Conservation (phyloP, 2,797 vertebrate genomes). For the Synanceia verrucosa region DNA sequence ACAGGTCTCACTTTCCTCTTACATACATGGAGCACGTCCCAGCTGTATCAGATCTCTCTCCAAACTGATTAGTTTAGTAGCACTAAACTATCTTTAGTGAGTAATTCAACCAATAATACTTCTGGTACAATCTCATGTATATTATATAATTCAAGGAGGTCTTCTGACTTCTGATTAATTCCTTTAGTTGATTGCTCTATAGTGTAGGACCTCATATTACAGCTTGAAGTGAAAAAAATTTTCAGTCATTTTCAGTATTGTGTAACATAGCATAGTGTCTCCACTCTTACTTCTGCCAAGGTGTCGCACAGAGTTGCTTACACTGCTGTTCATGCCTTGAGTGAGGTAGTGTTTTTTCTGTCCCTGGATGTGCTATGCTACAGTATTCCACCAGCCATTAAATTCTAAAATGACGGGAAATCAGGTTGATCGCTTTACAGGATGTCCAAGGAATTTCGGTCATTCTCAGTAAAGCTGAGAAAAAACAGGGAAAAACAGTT, state of each 20-base stretch:
- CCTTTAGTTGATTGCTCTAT: not conserved
- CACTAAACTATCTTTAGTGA: slow-evolving; percentile 47
- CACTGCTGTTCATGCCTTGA: slow-evolving; percentile 30
- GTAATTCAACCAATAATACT: slow-evolving; percentile 27
- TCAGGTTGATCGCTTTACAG: slow-evolving; percentile 68
- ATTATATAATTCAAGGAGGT: not conserved
- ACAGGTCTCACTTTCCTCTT: slow-evolving; percentile 63
- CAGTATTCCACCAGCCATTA: slow-evolving; percentile 47
- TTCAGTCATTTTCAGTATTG: slow-evolving; percentile 31
- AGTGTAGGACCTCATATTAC: not conserved
- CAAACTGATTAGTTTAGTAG: slow-evolving; percentile 42
- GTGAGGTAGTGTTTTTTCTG: slow-evolving; percentile 30
- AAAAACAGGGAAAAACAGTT: slow-evolving; percentile 22
- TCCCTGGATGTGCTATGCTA: slow-evolving; percentile 31
- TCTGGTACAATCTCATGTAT: not conserved
- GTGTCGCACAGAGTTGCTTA: slow-evolving; percentile 45
- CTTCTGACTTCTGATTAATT: not conserved
- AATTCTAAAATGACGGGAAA: slow-evolving; percentile 52
- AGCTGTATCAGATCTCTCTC: slow-evolving; percentile 37
- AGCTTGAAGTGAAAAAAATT: not conserved
- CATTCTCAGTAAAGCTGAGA: slow-evolving; percentile 42
- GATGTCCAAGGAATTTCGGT: slow-evolving; percentile 60
- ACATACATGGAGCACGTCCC: slow-evolving; percentile 37
- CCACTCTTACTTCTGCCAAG: slow-evolving; percentile 32
- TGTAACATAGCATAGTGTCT: slow-evolving; percentile 43